Conservation (phyloP, 2,797 vertebrate species). For the Monodelphis domestica region DNA sequence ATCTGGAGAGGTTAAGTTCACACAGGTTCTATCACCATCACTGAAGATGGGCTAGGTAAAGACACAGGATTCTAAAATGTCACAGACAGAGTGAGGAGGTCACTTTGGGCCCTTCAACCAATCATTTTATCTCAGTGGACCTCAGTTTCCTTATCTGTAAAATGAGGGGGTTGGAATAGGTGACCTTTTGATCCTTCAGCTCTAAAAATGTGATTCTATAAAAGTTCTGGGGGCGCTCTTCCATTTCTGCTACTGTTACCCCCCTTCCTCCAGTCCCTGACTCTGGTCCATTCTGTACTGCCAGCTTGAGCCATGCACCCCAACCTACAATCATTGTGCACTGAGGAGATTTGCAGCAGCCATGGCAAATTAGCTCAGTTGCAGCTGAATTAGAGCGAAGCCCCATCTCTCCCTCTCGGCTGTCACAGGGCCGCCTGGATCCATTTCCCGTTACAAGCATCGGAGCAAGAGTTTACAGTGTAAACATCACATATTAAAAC, state of each 20-base stretch:
- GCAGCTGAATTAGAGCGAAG: not conserved
- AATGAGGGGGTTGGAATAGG: not conserved
- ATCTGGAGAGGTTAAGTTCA: not conserved
- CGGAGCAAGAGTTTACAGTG: slow-evolving; percentile 80
- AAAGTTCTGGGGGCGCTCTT: not conserved
- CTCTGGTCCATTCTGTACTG: fast-evolving
- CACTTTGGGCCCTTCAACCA: not conserved
- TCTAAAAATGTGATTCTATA: not conserved
- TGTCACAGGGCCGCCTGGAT: slow-evolving; percentile 37
- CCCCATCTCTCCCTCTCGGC: not conserved
- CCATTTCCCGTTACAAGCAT: slow-evolving; percentile 81
- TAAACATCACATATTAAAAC: slow-evolving; percentile 86
- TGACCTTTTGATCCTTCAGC: not conserved
- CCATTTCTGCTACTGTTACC: not conserved
- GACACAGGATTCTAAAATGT: not conserved
- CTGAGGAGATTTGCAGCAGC: not conserved
- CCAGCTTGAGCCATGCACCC: fast-evolving
- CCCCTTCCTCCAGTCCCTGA: not conserved
- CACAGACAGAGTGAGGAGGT: not conserved
- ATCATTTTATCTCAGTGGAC: not conserved
- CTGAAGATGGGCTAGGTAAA: not conserved
- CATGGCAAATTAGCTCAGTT: not conserved
- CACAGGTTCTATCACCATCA: too few species aligned
- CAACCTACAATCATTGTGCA: not conserved
- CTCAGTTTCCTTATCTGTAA: not conserved